Base-by-base conservation (phyloP, 2,113 vertebrate genomes). In the Macquaria ambigua region DNA sequence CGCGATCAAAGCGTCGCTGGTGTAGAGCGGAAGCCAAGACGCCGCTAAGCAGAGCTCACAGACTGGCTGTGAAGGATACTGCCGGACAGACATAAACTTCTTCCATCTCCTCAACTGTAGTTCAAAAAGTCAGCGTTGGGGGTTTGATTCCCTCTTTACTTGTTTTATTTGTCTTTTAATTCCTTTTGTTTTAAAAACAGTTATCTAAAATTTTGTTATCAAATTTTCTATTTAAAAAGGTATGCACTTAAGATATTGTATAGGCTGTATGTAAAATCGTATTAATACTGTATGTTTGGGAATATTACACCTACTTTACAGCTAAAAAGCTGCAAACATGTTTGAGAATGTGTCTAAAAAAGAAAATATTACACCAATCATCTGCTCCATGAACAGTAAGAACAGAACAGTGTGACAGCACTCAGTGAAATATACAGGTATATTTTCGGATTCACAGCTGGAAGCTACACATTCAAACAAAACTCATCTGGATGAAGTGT, bases 1-100 rank as follows among this genome's bases (percentile, higher is more conserved):
- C 1, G 2, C 23, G 81, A 87, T 89, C 84, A 86, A 84, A 87
- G 74, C 5, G 0, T 67, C 73, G 16, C 69, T 74, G 64, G 66
- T 74, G 63, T 43, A 25, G 15, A 76, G 53, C 5, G 1, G 23
- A 34, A 66, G 77, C 52, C n/a, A 63, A 75, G 63, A 74, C 7
- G 69, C 6, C 0, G 4, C 53, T 25, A 1, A 46, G 72, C 80
- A 8, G 50, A 37, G 43, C 59, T 72, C 43, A 10, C 66, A 14
- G 20, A 18, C 37, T 18, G 23, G 23, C 74, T 28, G 67, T 25
- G 68, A 39, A 74, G 68, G 48, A 77, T 11, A 14, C 1, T 12
- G n/a, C n/a, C n/a, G n/a, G n/a, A n/a, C n/a, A n/a, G n/a, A n/a
- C n/a, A n/a, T n/a, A n/a, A n/a, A n/a, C n/a, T 43, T 34, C 34